phyloP scores from a whole-genome alignment of 2,888 invertebrate species.

The Falcaria lacertinaria region DNA sequence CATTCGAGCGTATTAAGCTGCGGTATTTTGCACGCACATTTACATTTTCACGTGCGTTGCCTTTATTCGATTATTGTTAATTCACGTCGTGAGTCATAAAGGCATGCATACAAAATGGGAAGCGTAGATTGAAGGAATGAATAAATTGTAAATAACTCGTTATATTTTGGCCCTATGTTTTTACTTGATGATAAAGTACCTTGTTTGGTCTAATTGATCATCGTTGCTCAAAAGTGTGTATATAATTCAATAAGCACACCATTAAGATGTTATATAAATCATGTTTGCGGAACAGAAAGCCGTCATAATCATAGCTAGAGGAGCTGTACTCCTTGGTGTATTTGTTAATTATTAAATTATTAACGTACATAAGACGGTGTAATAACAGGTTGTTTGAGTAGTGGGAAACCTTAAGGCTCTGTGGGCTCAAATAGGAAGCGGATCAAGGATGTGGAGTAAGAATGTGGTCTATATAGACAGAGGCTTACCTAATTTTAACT shows the following conservation, averaged over 20 bases:
- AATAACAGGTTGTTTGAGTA: background rate
- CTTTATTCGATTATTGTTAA: background rate
- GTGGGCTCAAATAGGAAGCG: background rate
- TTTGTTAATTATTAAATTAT: background rate
- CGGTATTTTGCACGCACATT: slow-evolving; percentile 3
- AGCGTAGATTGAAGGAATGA: background rate
- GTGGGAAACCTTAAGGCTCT: background rate
- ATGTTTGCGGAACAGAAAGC: background rate
- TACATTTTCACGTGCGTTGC: background rate
- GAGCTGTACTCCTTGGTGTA: background rate
- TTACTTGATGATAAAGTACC: background rate
- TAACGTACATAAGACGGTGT: background rate
- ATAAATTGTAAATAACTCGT: background rate
- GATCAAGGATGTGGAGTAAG: background rate
- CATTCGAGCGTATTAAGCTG: background rate
- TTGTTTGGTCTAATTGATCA: too few relatives aligned
- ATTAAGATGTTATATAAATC: too few relatives aligned
- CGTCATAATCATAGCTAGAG: too few relatives aligned
- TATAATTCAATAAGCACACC: too few relatives aligned
- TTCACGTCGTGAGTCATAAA: background rate
- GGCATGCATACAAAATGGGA: slow-evolving; percentile 1
- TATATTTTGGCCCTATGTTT: background rate
- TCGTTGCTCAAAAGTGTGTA: too few relatives aligned
- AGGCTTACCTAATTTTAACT: background rate
- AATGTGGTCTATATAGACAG: background rate